Percentiles rank a stretch among this genome's conserved stretches.
Evolutionary conservation across 2,797 vertebrate species (phyloP).

Genomic region (Takifugu rubripes): DNA sequence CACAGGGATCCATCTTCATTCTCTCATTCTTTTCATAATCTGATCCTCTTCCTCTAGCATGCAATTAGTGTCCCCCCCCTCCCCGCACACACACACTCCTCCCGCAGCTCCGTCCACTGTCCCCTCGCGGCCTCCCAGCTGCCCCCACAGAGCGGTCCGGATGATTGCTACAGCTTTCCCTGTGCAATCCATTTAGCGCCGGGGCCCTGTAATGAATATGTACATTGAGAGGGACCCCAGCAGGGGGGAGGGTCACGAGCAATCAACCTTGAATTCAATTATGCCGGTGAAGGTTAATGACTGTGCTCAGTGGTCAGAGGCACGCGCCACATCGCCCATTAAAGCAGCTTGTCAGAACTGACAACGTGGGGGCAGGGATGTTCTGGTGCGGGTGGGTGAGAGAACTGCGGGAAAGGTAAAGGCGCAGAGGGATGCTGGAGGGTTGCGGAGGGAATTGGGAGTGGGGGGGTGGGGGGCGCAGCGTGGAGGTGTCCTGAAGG

Average conservation of each 20-base stretch:
- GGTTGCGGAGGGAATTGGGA: conserved; percentile 23
- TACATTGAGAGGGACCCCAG: conserved; percentile 92
- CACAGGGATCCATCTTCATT: conserved; percentile 98
- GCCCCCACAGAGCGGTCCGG: conserved; percentile 68
- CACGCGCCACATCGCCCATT: conserved; percentile 89
- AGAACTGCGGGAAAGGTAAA: conserved; percentile 64
- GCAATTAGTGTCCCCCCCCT: conserved; percentile 95
- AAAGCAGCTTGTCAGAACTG: conserved; percentile 89
- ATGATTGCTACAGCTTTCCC: conserved; percentile 92
- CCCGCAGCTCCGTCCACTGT: conserved; percentile 42
- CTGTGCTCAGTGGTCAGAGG: conserved; percentile 95
- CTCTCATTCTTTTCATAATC: conserved; percentile 99
- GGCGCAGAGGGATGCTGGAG: conserved; percentile 56
- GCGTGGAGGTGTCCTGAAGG: conserved; percentile 12
- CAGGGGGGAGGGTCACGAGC: conserved; percentile 90
- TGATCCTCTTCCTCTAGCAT: conserved; percentile 95
- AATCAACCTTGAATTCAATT: conserved; percentile 99
- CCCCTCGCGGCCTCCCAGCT: conserved; percentile 53
- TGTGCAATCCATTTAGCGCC: conserved; percentile 97
- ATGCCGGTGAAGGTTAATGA: conserved; percentile 99
- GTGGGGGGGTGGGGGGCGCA: conserved; percentile 33
- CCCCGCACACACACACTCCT: conserved; percentile 35
- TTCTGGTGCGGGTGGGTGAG: conserved; percentile 57
- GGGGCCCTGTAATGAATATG: conserved; percentile 95
- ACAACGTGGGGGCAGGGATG: conserved; percentile 84